Percentiles rank a stretch among this genome's conserved stretches.
Conservation (phyloP, 2,113 vertebrate genomes). For the Tichodroma muraria region DNA sequence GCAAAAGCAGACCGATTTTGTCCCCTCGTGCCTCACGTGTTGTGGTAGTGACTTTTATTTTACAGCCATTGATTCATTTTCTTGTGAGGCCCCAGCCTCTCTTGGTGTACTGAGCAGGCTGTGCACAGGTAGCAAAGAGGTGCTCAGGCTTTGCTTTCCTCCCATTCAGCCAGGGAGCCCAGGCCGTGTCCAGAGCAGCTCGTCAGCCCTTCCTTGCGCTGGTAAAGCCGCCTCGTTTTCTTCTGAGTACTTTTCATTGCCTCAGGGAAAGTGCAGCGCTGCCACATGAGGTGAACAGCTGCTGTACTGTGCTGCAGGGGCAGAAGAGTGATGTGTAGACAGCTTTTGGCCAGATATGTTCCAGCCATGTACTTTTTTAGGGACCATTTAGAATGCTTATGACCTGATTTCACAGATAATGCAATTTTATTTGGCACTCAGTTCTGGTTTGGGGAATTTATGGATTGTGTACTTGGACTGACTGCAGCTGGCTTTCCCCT, state of each 20-base stretch:
- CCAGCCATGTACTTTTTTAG: not conserved
- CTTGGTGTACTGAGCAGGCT: not conserved
- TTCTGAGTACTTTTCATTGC: not conserved
- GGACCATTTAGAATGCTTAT: not conserved
- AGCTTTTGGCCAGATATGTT: not conserved
- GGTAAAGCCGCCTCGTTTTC: not conserved
- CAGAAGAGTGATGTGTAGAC: not conserved
- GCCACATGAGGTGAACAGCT: not conserved
- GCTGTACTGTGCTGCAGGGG: not conserved
- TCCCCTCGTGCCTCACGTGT: not conserved
- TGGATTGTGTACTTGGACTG: not conserved
- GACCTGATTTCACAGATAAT: not conserved
- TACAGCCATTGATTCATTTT: not conserved
- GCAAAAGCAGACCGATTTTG: not conserved
- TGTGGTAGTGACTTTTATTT: not conserved
- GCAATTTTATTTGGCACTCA: not conserved
- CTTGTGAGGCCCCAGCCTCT: not conserved
- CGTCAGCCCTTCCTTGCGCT: not conserved
- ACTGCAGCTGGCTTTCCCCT: not conserved
- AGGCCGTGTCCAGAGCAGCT: not conserved
- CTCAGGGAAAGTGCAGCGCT: not conserved
- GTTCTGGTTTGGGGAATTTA: not conserved
- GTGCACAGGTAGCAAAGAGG: not conserved
- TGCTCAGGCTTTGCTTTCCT: not conserved
- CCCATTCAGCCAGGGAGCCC: not conserved